Base-by-base conservation (phyloP, 1,140 invertebrate species). In the Oncopeltus fasciatus region DNA sequence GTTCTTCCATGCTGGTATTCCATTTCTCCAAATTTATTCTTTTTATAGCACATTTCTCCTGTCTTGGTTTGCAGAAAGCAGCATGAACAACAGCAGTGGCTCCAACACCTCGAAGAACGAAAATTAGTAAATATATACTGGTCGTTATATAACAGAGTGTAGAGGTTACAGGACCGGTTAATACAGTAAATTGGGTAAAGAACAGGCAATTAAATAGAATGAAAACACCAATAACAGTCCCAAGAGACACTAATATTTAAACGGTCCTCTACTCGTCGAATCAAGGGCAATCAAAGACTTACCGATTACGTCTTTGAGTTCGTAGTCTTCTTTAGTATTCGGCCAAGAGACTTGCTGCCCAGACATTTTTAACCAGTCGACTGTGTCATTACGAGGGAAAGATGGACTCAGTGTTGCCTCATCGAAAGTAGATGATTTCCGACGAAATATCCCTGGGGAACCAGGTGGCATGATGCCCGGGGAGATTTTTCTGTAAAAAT, bases 21-120 rank as follows among this genome's bases (percentile, higher is more conserved):
- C 95, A 98, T 83, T 99, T 99, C 76, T 99, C 96, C 68, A 99
- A 77, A 77, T 99, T 99, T 71, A 99, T 99, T 66, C 95, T 82
- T 75, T 99, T 99, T 68, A 99, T 98, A 67, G 96, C 96, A 80
- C 92, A 96, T 78, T 92, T 92, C 75, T 99, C 95, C 68, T 88
- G 85, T 26, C 92, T 80, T 12, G 94, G 87, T 71, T 90, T 87
- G 73, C 95, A 99, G 66, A 85, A 84, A 1, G 96, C 96, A 28
- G 86, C 88, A 75, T 97, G 93, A 5, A 98, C 95, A 49, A 94
- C 88, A 2, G 95, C 95, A 20, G 94, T 98, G 33, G 95, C 95
- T 38, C 95, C 95, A 67, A 95, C 90, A 71, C 91, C 91, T 90
- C 56, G n/a, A 57, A 57, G 1, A 57, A 38, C 28, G 27, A 57